A percentile compares a stretch with the other conserved stretches of the same genome.
Evolutionary conservation across 2,888 invertebrate genomes (phyloP).

Genomic region (Sipha maydis): DNA sequence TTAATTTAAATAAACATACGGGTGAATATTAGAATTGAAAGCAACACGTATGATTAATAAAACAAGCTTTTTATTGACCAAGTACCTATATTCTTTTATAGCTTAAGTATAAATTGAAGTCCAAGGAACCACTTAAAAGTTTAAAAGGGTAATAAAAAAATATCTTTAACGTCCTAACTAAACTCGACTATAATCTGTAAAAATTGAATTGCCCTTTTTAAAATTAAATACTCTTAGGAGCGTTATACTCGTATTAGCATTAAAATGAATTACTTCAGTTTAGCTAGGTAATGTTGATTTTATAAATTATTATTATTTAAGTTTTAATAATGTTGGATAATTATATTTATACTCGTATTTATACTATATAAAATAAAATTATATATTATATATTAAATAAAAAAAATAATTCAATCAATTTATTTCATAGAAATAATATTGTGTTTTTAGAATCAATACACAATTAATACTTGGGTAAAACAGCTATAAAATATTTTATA

Average conservation of each 20-base stretch:
- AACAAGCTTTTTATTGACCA: background rate
- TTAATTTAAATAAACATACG: conserved; percentile 15
- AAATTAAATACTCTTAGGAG: background rate
- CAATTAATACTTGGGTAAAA: no score
- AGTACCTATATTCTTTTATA: conserved; percentile 13
- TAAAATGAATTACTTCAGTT: background rate
- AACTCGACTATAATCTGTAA: background rate
- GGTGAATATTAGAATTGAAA: background rate
- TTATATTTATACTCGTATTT: no score
- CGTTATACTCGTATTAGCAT: background rate
- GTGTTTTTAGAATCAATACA: no score
- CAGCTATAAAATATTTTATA: no score
- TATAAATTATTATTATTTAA: background rate
- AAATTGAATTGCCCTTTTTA: background rate
- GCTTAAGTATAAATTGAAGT: background rate
- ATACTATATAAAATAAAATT: no score
- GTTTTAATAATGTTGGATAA: background rate
- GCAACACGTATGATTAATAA: background rate
- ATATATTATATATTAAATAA: no score
- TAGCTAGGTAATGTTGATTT: background rate
- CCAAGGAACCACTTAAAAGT: background rate
- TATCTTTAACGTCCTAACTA: background rate
- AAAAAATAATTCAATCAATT: no score
- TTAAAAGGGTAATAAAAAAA: conserved; percentile 1
- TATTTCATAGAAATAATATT: no score